Evolutionary conservation across 37 sponge, comb jelly and placozoan genomes (phyloP).

Genomic region (Diacarnus erythraeanus): DNA sequence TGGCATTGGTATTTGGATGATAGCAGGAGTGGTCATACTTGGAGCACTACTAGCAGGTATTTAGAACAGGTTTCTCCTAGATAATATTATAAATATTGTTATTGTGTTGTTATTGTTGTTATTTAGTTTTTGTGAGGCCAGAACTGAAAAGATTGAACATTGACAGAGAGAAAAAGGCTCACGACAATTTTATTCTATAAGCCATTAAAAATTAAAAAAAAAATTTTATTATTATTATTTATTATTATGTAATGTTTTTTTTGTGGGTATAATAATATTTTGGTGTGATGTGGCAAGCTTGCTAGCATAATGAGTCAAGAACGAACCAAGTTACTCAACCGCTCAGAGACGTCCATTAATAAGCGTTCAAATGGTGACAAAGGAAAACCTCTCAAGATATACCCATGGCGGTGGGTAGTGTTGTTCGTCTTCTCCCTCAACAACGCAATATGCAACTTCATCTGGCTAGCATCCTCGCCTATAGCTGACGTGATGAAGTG

Average conservation of each 20-base stretch:
- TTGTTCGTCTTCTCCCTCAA: constrained; percentile 28
- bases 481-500: constrained; percentile 44
- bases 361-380: no score
- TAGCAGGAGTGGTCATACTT: constrained; percentile 5
- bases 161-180: constrained; percentile 7
- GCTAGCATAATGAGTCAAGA: no score
- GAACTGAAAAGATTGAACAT: constrained; percentile 33
- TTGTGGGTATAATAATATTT: no score
- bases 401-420: constrained; percentile 45
- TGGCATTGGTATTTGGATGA: not conserved
- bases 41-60: constrained; percentile 27
- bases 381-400: constrained; percentile 25
- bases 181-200: no score
- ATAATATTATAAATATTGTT: no score
- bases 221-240: no score
- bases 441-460: constrained; percentile 11
- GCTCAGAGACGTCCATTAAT: no score
- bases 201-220: no score
- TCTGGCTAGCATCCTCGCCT: constrained; percentile 35
- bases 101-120: not conserved
- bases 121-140: constrained; percentile 40
- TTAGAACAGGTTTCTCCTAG: no score
- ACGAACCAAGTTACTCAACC: no score
- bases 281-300: no score
- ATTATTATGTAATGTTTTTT: no score